These are phyloP conservation scores for Dolichotis patagonum DNA, from an alignment of 2,113 vertebrate species.

Conservation along the genomic window DNA sequence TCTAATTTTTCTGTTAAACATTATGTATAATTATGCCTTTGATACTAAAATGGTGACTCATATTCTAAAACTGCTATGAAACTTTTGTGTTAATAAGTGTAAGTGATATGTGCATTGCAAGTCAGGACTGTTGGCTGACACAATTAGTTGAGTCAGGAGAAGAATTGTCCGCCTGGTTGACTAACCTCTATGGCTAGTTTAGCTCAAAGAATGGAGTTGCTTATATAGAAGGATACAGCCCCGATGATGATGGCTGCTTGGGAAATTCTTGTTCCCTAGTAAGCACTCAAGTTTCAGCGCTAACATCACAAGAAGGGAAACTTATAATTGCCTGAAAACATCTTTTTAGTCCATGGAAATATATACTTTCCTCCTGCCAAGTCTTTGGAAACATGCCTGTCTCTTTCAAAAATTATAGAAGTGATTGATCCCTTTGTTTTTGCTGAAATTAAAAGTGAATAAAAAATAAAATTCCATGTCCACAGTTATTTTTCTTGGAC, in stretches of 20 bases:
- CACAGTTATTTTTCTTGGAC: not conserved
- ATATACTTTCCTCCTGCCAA: not conserved
- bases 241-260: not conserved
- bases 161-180: not conserved
- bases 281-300: not conserved
- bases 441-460: not conserved
- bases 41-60: not conserved
- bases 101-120: not conserved
- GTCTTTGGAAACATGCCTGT: not conserved
- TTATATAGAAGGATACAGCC: not conserved
- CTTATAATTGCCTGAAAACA: not conserved
- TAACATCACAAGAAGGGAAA: not conserved
- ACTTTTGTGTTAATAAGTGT: not conserved
- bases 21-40: not conserved
- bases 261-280: not conserved
- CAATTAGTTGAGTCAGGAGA: not conserved
- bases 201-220: not conserved
- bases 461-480: not conserved
- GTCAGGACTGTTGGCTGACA: not conserved
- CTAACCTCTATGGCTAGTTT: not conserved
- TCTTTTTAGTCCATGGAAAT: not conserved
- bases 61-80: not conserved
- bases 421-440: not conserved
- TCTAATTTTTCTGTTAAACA: not conserved
- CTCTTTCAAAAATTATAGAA: not conserved